Base-by-base conservation (phyloP, 2,797 vertebrate species). In the Sternotherus odoratus region DNA sequence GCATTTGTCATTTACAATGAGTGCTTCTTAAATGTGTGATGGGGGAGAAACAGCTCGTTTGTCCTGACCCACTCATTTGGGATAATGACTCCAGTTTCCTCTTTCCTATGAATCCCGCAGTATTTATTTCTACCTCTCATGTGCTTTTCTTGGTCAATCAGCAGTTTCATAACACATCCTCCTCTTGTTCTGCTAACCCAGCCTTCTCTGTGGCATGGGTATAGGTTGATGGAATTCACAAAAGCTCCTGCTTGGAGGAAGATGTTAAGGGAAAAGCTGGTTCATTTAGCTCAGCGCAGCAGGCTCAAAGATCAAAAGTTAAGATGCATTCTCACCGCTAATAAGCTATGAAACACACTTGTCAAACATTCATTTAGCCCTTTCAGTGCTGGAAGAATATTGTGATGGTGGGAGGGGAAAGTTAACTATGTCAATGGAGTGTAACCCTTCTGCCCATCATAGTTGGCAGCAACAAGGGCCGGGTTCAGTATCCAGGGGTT, bases 1-100 rank as follows among this genome's bases (percentile, higher is more conserved):
- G 0, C 2, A 50, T 91, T 86, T 89, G 93, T 89, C 12, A 60
- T 88, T 66, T 92, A 30, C 57, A 86, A 23, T 46, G 85, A 86
- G 5, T 88, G 33, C 4, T 28, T 86, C 91, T 74, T 83, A 83
- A 74, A 83, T 54, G 48, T 79, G n/a, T 16, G 19, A 5, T 50
- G 83, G 28, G 49, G 56, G 16, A 92, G 16, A 33, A 95, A 91
- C 63, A 6, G 23, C 63, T 94, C 53, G 15, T 91, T 86, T 94
- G 23, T 69, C 21, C 21, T 66, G 90, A 30, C 19, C 85, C 57
- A 79, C 10, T 4, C 28, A 90, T 90, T 89, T 75, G 83, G 56
- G 39, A 82, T 83, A 60, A 69, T 36, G 16, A 66, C 36, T 69
- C 6, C 53, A 16, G 54, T 89, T 83, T 88, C 28, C 79, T 95